Conservation (phyloP, 1,140 invertebrate species). For the Drosophila pruinosa region DNA sequence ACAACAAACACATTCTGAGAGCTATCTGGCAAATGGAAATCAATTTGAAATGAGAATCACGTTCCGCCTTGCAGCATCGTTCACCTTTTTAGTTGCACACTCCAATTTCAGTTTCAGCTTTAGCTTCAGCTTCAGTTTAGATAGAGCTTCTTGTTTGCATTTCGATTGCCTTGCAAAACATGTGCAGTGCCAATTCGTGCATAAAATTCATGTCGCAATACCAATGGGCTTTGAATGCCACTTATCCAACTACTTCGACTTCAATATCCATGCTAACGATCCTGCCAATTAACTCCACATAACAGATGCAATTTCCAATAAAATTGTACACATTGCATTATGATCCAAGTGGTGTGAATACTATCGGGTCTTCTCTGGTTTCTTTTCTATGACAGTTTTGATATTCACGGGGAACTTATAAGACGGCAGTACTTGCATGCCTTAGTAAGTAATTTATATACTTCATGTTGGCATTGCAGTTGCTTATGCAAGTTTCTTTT, state of each 20-base stretch:
- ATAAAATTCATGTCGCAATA: conserved; percentile 25
- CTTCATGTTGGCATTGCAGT: neutral
- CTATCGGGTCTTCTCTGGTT: neutral
- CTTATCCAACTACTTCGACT: neutral
- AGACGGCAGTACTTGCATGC: no score
- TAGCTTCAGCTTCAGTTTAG: neutral
- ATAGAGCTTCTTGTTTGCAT: conserved; percentile 7
- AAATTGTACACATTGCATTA: neutral
- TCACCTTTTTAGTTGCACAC: neutral
- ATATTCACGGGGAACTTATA: no score
- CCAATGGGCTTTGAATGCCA: neutral
- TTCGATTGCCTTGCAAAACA: conserved; percentile 40
- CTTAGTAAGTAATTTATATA: neutral
- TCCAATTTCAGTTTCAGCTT: neutral
- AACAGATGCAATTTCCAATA: neutral
- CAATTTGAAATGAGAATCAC: conserved; percentile 47
- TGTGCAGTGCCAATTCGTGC: conserved; percentile 32
- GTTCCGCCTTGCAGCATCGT: conserved; percentile 22
- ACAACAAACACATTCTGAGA: conserved; percentile 18
- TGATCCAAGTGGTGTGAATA: neutral
- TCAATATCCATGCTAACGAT: conserved; percentile 4
- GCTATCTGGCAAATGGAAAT: conserved; percentile 22
- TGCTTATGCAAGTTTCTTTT: neutral
- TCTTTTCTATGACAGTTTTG: no score
- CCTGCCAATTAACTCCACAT: conserved; percentile 7